Conservation (phyloP, 92 coral and sea anemone genomes). For the Parazoanthus atlanticus region DNA sequence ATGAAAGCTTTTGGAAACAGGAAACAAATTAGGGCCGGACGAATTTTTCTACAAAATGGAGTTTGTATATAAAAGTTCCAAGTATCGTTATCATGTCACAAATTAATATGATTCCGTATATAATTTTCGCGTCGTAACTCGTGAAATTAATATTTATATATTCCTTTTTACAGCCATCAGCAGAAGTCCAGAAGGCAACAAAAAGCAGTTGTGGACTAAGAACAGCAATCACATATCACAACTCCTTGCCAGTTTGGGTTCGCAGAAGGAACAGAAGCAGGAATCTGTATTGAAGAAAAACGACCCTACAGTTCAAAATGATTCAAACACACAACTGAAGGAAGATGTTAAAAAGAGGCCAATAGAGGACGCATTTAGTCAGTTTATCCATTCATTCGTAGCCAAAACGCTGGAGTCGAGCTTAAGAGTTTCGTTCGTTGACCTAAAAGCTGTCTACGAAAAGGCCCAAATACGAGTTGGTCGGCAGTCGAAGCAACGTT, state of each 20-base stretch:
- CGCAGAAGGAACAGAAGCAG: background rate
- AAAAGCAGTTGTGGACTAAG: too few species aligned
- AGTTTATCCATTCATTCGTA: background rate
- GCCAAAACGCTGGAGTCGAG: conserved; percentile 3
- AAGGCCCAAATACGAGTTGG: conserved; percentile 25
- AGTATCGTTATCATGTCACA: too few species aligned
- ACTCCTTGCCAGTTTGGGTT: background rate
- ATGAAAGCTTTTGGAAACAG: too few species aligned
- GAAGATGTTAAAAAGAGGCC: background rate
- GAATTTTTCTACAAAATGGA: too few species aligned
- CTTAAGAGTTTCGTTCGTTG: conserved; percentile 1
- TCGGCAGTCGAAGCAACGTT: conserved; percentile 42
- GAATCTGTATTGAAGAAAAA: background rate
- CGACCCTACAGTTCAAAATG: background rate
- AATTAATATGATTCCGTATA: too few species aligned
- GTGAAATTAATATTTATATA: too few species aligned
- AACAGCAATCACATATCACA: too few species aligned
- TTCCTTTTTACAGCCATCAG: too few species aligned
- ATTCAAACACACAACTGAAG: background rate
- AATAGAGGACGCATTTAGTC: background rate
- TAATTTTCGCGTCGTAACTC: too few species aligned
- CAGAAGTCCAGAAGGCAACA: too few species aligned
- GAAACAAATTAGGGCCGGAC: too few species aligned
- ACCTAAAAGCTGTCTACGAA: conserved; percentile 22
- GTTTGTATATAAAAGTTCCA: too few species aligned